phyloP scores from a whole-genome alignment of 1,140 invertebrate genomes.

The Eupeodes corollae region DNA sequence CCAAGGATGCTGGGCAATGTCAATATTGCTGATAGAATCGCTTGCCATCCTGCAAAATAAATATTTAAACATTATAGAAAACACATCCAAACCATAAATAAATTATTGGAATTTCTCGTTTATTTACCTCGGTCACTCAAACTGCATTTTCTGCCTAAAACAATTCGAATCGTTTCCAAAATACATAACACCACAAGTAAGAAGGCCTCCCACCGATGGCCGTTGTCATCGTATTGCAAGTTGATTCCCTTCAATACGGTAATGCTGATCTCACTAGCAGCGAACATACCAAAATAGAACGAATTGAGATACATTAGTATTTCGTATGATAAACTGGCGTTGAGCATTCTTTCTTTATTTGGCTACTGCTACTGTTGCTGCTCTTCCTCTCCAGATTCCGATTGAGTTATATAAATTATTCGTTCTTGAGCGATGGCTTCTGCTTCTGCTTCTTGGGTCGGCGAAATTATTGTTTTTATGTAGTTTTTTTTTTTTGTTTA shows the following conservation, averaged over 20 bases:
- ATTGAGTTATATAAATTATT: no score
- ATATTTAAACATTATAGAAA: conserved; percentile 7
- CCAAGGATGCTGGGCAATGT: conserved; percentile 71
- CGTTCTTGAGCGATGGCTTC: no score
- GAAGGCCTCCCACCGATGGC: conserved; percentile 61
- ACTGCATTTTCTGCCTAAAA: conserved; percentile 74
- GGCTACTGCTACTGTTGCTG: no score
- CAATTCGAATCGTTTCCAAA: conserved; percentile 66
- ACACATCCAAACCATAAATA: not conserved
- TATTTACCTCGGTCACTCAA: conserved; percentile 63
- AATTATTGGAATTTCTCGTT: not conserved
- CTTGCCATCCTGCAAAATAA: conserved; percentile 51
- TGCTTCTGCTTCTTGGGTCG: no score
- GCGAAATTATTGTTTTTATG: no score
- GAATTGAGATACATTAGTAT: conserved; percentile 71
- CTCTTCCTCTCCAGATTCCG: no score
- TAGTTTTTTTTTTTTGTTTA: no score
- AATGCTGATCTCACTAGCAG: conserved; percentile 63
- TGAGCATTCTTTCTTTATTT: conserved; percentile 17
- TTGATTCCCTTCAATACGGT: conserved; percentile 64
- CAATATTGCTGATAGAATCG: conserved; percentile 66
- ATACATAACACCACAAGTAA: conserved; percentile 62
- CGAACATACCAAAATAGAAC: conserved; percentile 75
- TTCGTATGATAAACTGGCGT: conserved; percentile 65
- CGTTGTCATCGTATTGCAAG: conserved; percentile 58